Evolutionary conservation across 2,888 invertebrate species (phyloP), one percentile per base, ranked within the genome.

Genomic region (Meganola albula): DNA sequence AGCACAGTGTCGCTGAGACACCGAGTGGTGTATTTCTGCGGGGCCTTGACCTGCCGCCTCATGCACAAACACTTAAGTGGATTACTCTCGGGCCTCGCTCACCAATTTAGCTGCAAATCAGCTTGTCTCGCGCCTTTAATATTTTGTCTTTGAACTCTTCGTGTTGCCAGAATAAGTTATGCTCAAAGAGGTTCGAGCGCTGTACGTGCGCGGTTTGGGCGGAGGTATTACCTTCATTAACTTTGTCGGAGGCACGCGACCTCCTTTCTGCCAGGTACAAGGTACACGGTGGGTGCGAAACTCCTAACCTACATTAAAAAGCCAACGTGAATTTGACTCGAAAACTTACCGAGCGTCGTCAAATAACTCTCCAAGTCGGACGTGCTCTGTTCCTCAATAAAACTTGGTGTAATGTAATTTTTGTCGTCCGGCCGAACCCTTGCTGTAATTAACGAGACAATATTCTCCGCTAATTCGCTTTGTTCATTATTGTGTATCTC

Each of bases 21-120:
- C 11, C 37, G 24, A 41, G 40, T 42, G 38, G 46, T 37, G 42
- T 43, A 46, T 44, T 36, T 38, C 27, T 40, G 50, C 47, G 38
- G 37, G 53, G 53, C 60, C 60, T 59, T 62, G 60, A 59, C 62
- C 27, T 14, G 20, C 31, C 30, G 23, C 27, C 27, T n/a, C n/a
- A 24, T 38, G 40, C 34, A 46, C 40, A 30, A 39, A 44, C 20
- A 42, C 24, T 33, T 32, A 39, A 38, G 41, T 37, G 37, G 29
- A 44, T 50, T 44, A 41, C 32, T 34, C 28, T 28, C 24, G 11
- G 20, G 27, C 21, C 11, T 16, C 24, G 27, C 26, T 31, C 26
- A 31, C 36, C 36, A 35, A 41, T 45, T 44, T 47, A 43, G 23
- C 34, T 48, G 46, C 37, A 45, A 51, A 48, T 53, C 40, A 29